Evolutionary conservation across 2,888 invertebrate species (phyloP).

Genomic region (Micoletzkya japonica): DNA sequence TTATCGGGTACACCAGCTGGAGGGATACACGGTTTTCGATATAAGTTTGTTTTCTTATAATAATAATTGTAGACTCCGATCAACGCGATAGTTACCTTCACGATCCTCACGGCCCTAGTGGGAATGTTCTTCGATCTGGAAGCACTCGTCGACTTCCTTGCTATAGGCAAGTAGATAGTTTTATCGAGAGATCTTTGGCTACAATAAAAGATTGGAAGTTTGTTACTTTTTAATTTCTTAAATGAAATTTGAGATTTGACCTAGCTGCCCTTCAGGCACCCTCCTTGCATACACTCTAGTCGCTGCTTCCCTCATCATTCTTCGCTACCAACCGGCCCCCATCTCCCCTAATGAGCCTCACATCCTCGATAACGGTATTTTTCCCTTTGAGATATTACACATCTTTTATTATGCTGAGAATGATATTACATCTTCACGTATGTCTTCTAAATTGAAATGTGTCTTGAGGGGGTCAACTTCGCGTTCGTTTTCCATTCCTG

Average conservation of each 20-base stretch:
- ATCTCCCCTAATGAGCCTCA: slow-evolving; percentile 36
- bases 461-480: slow-evolving; percentile 20
- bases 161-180: slow-evolving; percentile 60
- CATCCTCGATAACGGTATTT: slow-evolving; percentile 40
- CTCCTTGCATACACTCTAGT: slow-evolving; percentile 63
- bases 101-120: slow-evolving; percentile 61
- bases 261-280: slow-evolving; percentile 36
- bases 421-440: background rate
- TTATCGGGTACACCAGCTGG: too few relatives aligned
- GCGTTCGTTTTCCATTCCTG: background rate
- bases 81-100: slow-evolving; percentile 51
- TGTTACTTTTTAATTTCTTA: too few relatives aligned
- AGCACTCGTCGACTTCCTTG: slow-evolving; percentile 64
- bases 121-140: slow-evolving; percentile 62
- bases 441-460: too few relatives aligned
- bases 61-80: slow-evolving; percentile 37
- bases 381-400: background rate
- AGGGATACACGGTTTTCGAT: too few relatives aligned
- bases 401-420: too few relatives aligned
- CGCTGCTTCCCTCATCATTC: slow-evolving; percentile 60
- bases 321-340: slow-evolving; percentile 54
- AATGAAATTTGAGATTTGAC: slow-evolving; percentile 30
- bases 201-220: too few relatives aligned
- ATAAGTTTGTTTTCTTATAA: too few relatives aligned
- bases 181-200: too few relatives aligned